Conservation (phyloP, 2,113 vertebrate species). For the Pipa parva region DNA sequence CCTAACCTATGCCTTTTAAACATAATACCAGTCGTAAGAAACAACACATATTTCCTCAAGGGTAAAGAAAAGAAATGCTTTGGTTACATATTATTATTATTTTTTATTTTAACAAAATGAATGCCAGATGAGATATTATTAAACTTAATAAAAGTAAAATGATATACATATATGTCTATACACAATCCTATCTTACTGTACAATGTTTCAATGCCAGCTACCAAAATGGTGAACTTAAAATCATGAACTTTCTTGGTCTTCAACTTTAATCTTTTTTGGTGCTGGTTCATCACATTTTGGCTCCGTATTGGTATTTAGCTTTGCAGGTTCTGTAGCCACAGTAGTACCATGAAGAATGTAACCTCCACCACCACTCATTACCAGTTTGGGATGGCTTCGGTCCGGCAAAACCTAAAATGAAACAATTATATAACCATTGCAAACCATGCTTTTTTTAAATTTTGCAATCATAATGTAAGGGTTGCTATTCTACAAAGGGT, state of each 20-base stretch:
- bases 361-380: constrained; percentile 91
- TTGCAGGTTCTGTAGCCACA: constrained; percentile 60
- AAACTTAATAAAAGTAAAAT: background rate
- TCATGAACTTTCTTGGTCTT: constrained; percentile 59
- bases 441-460: too few species aligned
- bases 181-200: background rate
- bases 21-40: too few species aligned
- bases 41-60: too few species aligned
- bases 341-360: constrained; percentile 89
- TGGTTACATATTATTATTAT: background rate
- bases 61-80: background rate
- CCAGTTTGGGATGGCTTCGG: constrained; percentile 86
- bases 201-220: constrained; percentile 16
- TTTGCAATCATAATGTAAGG: too few species aligned
- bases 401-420: constrained; percentile 82
- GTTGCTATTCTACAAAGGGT: too few species aligned
- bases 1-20: background rate
- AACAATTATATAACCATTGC: background rate
- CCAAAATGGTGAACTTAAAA: constrained; percentile 34
- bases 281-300: constrained; percentile 68
- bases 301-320: constrained; percentile 43
- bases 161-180: background rate
- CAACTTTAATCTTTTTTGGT: constrained; percentile 77
- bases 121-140: background rate
- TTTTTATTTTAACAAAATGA: background rate